A percentile compares a stretch with the other conserved stretches of the same genome.
These are phyloP conservation scores for Diplolepis rosae DNA, from an alignment of 2,888 invertebrate genomes.

Conservation along the genomic window DNA sequence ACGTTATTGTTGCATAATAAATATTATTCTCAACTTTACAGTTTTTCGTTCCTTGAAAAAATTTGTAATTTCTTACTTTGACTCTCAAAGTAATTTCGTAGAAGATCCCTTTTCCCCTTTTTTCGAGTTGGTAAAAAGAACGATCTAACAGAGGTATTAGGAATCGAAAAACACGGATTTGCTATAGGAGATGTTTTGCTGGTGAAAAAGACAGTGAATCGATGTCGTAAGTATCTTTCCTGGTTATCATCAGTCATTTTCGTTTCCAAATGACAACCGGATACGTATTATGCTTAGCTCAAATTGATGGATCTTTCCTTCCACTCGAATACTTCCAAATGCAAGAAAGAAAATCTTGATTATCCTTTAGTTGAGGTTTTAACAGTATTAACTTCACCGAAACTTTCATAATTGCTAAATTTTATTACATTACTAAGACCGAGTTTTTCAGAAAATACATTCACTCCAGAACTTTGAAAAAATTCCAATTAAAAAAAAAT, in stretches of 20 bases:
- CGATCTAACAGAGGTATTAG: not conserved
- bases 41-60: too few species aligned
- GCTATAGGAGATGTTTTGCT: slow-evolving; percentile 54
- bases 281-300: slow-evolving; percentile 46
- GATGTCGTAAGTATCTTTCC: slow-evolving; percentile 59
- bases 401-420: not conserved
- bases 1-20: too few species aligned
- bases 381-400: not conserved
- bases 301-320: slow-evolving; percentile 60
- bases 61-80: not conserved
- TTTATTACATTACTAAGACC: not conserved
- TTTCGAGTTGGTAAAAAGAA: not conserved
- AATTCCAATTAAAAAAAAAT: too few species aligned
- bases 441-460: too few species aligned
- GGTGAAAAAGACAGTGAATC: slow-evolving; percentile 45
- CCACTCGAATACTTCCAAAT: slow-evolving; percentile 40
- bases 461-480: too few species aligned
- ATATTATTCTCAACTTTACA: too few species aligned
- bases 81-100: not conserved
- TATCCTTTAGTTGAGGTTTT: not conserved
- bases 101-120: not conserved
- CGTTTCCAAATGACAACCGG: slow-evolving; percentile 60
- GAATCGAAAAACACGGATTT: slow-evolving; percentile 45
- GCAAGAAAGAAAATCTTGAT: not conserved
- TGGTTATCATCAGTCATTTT: slow-evolving; percentile 65